Evolutionary conservation across 2,113 vertebrate species (phyloP).

Genomic region (Malurus alboscapulatus): DNA sequence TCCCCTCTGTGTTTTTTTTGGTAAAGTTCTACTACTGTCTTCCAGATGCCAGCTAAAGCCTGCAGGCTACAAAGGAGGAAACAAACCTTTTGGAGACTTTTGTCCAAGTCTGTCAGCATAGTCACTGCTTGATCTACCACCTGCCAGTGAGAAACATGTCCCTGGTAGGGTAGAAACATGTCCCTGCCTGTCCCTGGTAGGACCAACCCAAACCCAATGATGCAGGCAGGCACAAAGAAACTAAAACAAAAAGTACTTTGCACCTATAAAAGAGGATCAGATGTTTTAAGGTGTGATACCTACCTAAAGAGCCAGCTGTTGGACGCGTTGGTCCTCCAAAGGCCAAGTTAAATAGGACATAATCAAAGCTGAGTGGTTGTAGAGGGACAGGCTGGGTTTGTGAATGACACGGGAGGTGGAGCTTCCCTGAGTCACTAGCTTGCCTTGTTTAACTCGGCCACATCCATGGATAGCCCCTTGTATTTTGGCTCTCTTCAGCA

Average conservation of each 20-base stretch:
- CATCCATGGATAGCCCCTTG: neutral
- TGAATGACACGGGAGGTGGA: neutral
- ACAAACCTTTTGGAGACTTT: neutral
- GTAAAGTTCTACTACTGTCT: neutral
- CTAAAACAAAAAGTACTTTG: neutral
- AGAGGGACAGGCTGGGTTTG: neutral
- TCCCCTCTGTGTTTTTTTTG: rapidly evolving
- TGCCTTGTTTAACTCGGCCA: conserved; percentile 27
- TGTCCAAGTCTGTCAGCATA: neutral
- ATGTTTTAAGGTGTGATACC: conserved; percentile 21
- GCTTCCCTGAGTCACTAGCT: neutral
- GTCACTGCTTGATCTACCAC: neutral
- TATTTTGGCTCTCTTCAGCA: neutral
- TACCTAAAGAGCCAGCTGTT: neutral
- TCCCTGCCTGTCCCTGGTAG: neutral
- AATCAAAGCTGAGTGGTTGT: neutral
- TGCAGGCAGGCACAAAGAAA: neutral
- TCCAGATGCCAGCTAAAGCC: neutral
- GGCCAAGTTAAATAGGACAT: conserved; percentile 1
- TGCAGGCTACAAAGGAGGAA: neutral
- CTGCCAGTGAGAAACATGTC: neutral
- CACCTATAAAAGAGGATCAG: neutral
- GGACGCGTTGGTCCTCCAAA: neutral
- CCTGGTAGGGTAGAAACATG: neutral
- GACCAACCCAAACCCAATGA: neutral